Evolutionary conservation across 2,113 vertebrate species (phyloP), one percentile per base, ranked within the genome.

Genomic region (Rhipidura dahli): DNA sequence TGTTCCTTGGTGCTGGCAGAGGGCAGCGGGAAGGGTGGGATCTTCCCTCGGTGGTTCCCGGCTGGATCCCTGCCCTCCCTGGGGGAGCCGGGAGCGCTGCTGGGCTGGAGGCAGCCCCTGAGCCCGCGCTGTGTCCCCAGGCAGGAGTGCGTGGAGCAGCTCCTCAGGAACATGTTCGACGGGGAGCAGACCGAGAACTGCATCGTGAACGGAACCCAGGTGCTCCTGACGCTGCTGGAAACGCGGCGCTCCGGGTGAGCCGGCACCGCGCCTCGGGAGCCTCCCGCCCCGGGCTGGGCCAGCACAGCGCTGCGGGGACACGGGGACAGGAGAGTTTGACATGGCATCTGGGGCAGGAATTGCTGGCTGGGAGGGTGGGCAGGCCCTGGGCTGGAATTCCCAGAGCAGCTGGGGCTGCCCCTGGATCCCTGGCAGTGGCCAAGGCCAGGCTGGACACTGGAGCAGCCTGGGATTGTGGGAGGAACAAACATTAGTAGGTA

Each of bases 121-220:
- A 56, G 27, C 6, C 53, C 40, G 16, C 45, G 17, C 44, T 42
- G 45, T 94, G 75, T 65, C 78, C 39, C 40, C 96, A 99, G 99
- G 97, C 99, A 99, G 98, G 98, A 99, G 66, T 99, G 98, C 23
- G 99, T 99, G 97, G 98, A 99, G 33, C 98, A 98, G 56, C 99
- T 99, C 86, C 98, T 99, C 93, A 99, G 97, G 97, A 99, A 98
- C 91, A 99, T 99, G 99, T 99, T 99, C 76, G 98, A 99, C 30
- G 98, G 98, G 3, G 98, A 98, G 21, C 98, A 97, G 96, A 99
- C 97, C 0, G 99, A 99, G 90, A 98, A 97, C 65, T 99, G 99
- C 97, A 97, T 99, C 6, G 98, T 99, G 85, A 99, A 98, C 2
- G 99, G 99, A 79, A 99, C 98, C 15, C 99, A 99, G 97, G 99